Percentiles rank a stretch among this genome's conserved stretches.
Evolutionary conservation across 2,888 invertebrate genomes (phyloP).

Genomic region (Malachius bipustulatus): DNA sequence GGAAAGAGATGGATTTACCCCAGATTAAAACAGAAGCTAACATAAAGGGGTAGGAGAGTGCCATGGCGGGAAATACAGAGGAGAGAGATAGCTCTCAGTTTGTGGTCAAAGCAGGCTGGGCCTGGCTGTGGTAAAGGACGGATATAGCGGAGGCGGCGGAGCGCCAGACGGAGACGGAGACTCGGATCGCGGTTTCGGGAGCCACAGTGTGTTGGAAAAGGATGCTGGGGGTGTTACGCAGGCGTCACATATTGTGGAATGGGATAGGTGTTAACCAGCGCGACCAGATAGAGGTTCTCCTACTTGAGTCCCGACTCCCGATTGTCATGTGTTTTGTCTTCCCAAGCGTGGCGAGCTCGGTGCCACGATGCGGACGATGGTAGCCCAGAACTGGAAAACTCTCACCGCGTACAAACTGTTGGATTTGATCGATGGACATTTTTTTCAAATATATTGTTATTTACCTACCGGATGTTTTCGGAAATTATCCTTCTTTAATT

Average conservation of each 20-base stretch:
- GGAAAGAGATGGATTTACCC: slow-evolving; percentile 30
- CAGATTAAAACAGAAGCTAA: slow-evolving; percentile 38
- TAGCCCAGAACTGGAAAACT: too few relatives aligned
- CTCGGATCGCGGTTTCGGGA: slow-evolving; percentile 35
- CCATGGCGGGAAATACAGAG: slow-evolving; percentile 36
- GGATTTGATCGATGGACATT: too few relatives aligned
- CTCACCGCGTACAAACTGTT: too few relatives aligned
- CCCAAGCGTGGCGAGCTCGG: slow-evolving; percentile 29
- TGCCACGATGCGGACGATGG: too few relatives aligned
- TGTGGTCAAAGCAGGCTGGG: slow-evolving; percentile 59
- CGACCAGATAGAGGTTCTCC: slow-evolving; percentile 17
- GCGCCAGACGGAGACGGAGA: slow-evolving; percentile 31
- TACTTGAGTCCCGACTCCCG: slow-evolving; percentile 18
- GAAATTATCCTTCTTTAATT: too few relatives aligned
- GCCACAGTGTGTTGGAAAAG: slow-evolving; percentile 12
- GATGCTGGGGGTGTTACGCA: slow-evolving; percentile 26
- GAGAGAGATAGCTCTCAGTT: slow-evolving; percentile 50
- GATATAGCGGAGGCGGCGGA: slow-evolving; percentile 50
- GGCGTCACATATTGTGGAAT: slow-evolving; percentile 34
- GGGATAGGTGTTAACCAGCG: slow-evolving; percentile 23
- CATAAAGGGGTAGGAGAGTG: slow-evolving; percentile 35
- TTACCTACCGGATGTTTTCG: too few relatives aligned
- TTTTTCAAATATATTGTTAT: too few relatives aligned
- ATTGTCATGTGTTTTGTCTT: slow-evolving; percentile 33
- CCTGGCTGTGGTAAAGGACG: slow-evolving; percentile 55